These are phyloP conservation scores for Anolis apletophallus DNA, from an alignment of 2,797 vertebrate genomes.

Conservation along the genomic window DNA sequence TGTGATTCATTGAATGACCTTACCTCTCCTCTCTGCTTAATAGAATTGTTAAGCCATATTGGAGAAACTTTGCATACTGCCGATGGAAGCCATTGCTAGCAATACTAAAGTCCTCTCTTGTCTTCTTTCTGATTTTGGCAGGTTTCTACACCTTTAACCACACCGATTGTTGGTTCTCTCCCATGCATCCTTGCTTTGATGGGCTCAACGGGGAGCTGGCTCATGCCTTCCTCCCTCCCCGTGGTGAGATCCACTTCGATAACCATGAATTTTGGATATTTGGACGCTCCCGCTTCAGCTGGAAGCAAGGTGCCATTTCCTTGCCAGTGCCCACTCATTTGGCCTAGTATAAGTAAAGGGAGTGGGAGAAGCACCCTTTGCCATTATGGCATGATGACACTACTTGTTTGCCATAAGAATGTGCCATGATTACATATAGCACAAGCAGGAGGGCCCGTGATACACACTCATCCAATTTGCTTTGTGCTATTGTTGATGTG, in stretches of 20 bases:
- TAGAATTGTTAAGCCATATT: not conserved
- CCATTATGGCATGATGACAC: not conserved
- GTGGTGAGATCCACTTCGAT: slow-evolving; percentile 87
- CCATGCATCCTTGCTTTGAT: slow-evolving; percentile 86
- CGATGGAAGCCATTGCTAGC: not conserved
- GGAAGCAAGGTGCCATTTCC: slow-evolving; percentile 82
- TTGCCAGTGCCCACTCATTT: not conserved
- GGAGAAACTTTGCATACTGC: not conserved
- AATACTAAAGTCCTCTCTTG: not conserved
- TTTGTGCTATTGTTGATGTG: no score
- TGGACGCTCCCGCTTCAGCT: slow-evolving; percentile 87
- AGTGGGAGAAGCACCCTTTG: no score
- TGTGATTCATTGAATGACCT: not conserved
- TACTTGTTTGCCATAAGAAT: not conserved
- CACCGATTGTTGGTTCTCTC: slow-evolving; percentile 85
- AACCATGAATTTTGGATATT: slow-evolving; percentile 90
- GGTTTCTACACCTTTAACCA: slow-evolving; percentile 89
- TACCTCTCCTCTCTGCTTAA: not conserved
- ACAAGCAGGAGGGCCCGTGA: no score
- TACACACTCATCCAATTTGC: no score
- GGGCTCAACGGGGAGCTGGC: slow-evolving; percentile 86
- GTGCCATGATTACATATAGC: not conserved
- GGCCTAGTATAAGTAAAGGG: no score
- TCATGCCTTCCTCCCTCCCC: slow-evolving; percentile 85
- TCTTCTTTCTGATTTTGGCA: slow-evolving; percentile 41